phyloP scores from a whole-genome alignment of 2,797 vertebrate genomes.

The Nyctibius grandis region DNA sequence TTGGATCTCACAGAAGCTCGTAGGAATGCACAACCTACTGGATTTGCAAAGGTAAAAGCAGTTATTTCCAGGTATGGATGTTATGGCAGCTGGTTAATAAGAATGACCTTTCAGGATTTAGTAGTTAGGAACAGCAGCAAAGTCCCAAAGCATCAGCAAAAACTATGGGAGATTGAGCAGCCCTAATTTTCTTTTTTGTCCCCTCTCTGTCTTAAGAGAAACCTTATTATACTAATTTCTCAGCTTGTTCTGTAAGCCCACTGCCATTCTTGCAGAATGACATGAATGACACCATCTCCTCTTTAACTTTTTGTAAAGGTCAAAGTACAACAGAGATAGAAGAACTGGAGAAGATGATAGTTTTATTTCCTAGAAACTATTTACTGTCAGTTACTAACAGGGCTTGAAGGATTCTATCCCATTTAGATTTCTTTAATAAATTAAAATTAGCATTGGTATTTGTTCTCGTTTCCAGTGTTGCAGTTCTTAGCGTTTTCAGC shows the following conservation, averaged over 20 bases:
- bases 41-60: background rate
- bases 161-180: background rate
- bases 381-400: background rate
- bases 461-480: background rate
- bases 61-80: background rate
- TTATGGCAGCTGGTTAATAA: background rate
- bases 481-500: background rate
- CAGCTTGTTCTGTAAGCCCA: background rate
- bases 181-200: background rate
- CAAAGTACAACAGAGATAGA: background rate
- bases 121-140: background rate
- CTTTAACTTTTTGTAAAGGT: background rate
- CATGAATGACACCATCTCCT: background rate
- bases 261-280: background rate
- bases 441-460: background rate
- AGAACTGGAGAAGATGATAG: background rate
- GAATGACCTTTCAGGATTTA: background rate
- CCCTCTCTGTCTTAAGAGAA: background rate
- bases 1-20: background rate
- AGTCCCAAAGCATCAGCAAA: background rate
- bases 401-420: background rate
- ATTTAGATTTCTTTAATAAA: background rate
- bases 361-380: background rate
- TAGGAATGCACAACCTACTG: background rate
- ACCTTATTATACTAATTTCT: background rate